A percentile compares a stretch with the other conserved stretches of the same genome.
Conservation (phyloP, 2,113 vertebrate genomes). For the Triplophysa rosa region DNA sequence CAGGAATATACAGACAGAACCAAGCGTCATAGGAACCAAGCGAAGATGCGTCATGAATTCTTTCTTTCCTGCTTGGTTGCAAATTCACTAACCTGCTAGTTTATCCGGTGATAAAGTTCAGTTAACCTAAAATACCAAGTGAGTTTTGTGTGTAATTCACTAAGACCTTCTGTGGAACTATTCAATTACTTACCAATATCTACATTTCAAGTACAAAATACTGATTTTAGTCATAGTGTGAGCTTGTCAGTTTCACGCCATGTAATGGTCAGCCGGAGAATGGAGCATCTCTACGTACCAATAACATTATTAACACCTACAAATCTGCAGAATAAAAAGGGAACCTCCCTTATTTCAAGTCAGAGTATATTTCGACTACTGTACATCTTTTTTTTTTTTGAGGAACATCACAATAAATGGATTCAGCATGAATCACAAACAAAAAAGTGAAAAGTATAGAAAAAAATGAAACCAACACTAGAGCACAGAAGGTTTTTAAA, state of each 20-base stretch:
- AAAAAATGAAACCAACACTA: conserved; percentile 36
- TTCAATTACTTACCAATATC: conserved; percentile 40
- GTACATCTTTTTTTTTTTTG: conserved; percentile 40
- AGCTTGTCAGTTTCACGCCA: conserved; percentile 39
- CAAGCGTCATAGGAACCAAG: conserved; percentile 51
- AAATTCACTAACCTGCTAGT: conserved; percentile 1
- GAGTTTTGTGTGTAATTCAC: conserved; percentile 27
- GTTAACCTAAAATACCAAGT: conserved; percentile 37
- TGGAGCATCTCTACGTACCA: conserved; percentile 37
- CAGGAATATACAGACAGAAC: conserved; percentile 68
- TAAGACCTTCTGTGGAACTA: conserved; percentile 29
- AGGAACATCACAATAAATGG: conserved; percentile 46
- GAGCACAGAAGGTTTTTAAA: conserved; percentile 30
- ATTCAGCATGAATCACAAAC: conserved; percentile 40
- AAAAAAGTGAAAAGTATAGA: conserved; percentile 24
- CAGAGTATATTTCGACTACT: conserved; percentile 40
- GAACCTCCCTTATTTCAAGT: conserved; percentile 40
- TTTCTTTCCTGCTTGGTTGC: conserved; percentile 12
- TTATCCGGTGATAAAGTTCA: neutral
- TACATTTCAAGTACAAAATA: conserved; percentile 56
- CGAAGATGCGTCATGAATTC: neutral
- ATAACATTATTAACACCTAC: conserved; percentile 46
- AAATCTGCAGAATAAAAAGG: conserved; percentile 43
- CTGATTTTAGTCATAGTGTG: conserved; percentile 39
- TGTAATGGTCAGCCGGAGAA: conserved; percentile 44